Evolutionary conservation across 2,113 vertebrate species (phyloP).

Genomic region (Phoenicopterus ruber): DNA sequence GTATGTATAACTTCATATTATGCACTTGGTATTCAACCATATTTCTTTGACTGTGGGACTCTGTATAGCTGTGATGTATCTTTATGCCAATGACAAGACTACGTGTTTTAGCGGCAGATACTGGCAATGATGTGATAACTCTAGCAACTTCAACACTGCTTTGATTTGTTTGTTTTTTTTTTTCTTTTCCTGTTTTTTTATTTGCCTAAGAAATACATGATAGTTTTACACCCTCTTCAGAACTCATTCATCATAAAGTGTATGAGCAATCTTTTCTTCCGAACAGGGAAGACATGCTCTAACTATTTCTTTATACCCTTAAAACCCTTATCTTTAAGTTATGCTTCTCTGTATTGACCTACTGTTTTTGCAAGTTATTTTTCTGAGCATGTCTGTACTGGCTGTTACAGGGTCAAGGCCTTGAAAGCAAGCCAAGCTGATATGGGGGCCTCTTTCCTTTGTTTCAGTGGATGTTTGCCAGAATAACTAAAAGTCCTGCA

Average conservation of each 20-base stretch:
- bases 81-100: not conserved
- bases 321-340: conserved; percentile 4
- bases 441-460: not conserved
- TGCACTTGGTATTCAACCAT: not conserved
- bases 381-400: conserved; percentile 1
- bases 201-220: not conserved
- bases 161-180: not conserved
- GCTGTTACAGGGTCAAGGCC: conserved; percentile 12
- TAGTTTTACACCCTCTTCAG: not conserved
- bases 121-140: not conserved
- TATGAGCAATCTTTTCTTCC: not conserved
- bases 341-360: not conserved
- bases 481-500: not conserved
- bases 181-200: not conserved
- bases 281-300: not conserved
- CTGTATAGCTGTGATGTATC: not conserved
- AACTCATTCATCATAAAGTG: not conserved
- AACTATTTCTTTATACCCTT: not conserved
- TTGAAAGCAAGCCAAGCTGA: conserved; percentile 18
- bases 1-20: not conserved
- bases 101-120: not conserved
- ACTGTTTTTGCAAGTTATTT: conserved; percentile 29
- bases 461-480: conserved; percentile 18
- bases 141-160: not conserved
- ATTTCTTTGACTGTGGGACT: not conserved